Conservation (phyloP, 2,113 vertebrate genomes). For the Notechis scutatus region DNA sequence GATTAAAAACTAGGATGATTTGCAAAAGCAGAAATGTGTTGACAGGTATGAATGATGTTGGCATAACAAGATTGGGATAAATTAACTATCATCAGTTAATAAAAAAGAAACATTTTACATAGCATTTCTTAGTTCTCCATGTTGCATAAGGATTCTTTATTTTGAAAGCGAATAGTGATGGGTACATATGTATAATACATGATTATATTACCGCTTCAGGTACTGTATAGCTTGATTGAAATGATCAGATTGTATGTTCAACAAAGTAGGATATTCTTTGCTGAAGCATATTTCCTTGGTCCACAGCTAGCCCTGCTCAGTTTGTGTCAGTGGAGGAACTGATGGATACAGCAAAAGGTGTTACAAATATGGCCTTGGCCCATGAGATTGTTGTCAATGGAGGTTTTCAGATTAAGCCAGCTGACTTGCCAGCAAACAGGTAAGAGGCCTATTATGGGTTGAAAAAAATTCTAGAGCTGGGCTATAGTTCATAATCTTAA, state of each 20-base stretch:
- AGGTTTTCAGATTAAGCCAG: conserved; percentile 85
- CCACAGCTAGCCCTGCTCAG: conserved; percentile 82
- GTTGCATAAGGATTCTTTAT: neutral
- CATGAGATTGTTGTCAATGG: conserved; percentile 92
- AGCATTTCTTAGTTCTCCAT: neutral
- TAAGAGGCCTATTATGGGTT: conserved; percentile 52
- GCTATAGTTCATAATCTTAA: neutral
- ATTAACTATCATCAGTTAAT: neutral
- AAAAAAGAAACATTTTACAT: neutral
- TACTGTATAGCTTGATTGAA: neutral
- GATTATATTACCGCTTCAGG: neutral
- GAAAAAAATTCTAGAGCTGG: neutral
- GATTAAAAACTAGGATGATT: neutral
- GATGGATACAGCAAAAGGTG: conserved; percentile 87
- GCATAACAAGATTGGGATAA: neutral
- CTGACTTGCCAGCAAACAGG: conserved; percentile 86
- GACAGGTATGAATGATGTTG: neutral
- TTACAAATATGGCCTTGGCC: conserved; percentile 94
- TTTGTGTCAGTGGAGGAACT: conserved; percentile 87
- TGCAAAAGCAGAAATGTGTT: neutral
- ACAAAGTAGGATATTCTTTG: neutral
- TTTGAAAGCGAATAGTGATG: neutral
- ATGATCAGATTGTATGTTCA: neutral
- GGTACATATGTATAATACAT: neutral
- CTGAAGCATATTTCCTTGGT: neutral